phyloP scores from a whole-genome alignment of 1,140 invertebrate genomes.

The Globodera ellingtonae region DNA sequence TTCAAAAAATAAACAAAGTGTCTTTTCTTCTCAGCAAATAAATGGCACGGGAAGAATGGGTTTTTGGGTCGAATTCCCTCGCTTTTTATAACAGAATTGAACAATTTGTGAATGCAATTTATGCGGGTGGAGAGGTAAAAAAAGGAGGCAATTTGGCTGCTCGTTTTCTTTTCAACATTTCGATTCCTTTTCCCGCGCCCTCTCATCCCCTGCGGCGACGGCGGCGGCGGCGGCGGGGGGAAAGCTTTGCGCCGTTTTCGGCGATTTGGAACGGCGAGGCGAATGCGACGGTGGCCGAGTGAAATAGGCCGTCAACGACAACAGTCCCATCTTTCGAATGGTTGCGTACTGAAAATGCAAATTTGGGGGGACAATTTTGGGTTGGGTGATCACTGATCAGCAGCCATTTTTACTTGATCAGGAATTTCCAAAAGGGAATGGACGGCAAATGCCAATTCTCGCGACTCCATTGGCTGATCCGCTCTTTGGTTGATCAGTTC shows the following conservation, averaged over 20 bases:
- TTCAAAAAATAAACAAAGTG: too few species aligned
- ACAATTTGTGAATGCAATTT: too few species aligned
- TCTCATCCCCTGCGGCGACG: background rate
- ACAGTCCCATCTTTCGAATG: conserved; percentile 19
- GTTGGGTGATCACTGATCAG: background rate
- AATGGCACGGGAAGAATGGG: too few species aligned
- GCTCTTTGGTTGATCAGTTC: conserved; percentile 54
- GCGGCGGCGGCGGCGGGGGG: too few species aligned
- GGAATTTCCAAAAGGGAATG: conserved; percentile 63
- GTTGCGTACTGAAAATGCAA: conserved; percentile 12
- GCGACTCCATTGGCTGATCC: conserved; percentile 26
- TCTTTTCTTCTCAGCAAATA: too few species aligned
- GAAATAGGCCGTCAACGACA: background rate
- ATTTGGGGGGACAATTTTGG: background rate
- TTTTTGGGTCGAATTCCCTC: too few species aligned
- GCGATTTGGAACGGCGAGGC: background rate
- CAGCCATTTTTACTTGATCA: conserved; percentile 42
- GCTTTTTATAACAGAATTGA: too few species aligned
- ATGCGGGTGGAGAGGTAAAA: too few species aligned
- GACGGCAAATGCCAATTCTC: conserved; percentile 62
- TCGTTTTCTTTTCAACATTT: background rate
- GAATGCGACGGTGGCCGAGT: background rate
- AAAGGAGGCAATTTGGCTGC: too few species aligned
- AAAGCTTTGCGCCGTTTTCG: background rate
- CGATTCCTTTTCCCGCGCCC: background rate